These are phyloP conservation scores for Cecropterus lyciades DNA, from an alignment of 1,140 invertebrate genomes.

Conservation along the genomic window DNA sequence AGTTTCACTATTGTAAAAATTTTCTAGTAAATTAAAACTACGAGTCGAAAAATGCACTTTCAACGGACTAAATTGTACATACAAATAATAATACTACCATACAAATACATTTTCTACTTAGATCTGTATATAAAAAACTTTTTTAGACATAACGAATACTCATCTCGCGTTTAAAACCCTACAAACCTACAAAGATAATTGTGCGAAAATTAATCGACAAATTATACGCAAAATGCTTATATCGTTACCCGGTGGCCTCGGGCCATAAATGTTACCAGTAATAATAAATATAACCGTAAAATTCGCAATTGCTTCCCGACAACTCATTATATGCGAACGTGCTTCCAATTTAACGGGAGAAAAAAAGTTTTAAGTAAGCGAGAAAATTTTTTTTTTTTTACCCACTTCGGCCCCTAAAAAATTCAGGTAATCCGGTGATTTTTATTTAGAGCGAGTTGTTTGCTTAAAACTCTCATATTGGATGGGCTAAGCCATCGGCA, in stretches of 20 bases:
- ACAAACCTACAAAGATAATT: conserved; percentile 22
- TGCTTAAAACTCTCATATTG: conserved; percentile 28
- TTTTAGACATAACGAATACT: too few relatives aligned
- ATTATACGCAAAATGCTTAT: conserved; percentile 27
- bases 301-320: conserved; percentile 28
- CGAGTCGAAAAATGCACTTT: too few relatives aligned
- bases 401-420: conserved; percentile 15
- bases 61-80: too few relatives aligned
- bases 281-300: conserved; percentile 32
- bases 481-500: conserved; percentile 13
- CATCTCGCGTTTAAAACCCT: too few relatives aligned
- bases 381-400: conserved; percentile 5
- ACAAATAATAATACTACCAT: too few relatives aligned
- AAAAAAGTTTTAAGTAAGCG: conserved; percentile 27
- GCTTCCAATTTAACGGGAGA: conserved; percentile 20
- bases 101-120: too few relatives aligned
- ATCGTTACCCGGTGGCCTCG: conserved; percentile 13
- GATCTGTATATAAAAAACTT: too few relatives aligned
- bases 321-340: conserved; percentile 29
- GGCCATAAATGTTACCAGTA: conserved; percentile 29
- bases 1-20: too few relatives aligned
- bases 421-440: conserved; percentile 29
- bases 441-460: conserved; percentile 31
- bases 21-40: too few relatives aligned
- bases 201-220: conserved; percentile 17